Conservation (phyloP, 2,797 vertebrate species). For the Cirrhinus molitorella region DNA sequence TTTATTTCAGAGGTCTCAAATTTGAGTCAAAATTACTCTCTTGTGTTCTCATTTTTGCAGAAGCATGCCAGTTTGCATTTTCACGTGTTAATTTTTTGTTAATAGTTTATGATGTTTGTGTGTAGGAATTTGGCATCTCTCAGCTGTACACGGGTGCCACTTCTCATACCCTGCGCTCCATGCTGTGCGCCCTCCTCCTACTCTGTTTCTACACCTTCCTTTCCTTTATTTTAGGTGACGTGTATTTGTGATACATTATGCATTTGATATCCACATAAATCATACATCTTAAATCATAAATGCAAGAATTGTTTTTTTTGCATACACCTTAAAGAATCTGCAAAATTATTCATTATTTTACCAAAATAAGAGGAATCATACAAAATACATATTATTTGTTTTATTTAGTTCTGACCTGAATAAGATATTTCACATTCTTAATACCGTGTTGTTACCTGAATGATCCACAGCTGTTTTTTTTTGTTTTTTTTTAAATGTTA, state of each 20-base stretch:
- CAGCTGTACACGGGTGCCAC: slow-evolving; percentile 79
- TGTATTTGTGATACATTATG: not conserved
- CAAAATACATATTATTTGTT: too few relatives aligned
- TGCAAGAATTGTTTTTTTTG: not conserved
- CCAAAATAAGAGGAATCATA: too few relatives aligned
- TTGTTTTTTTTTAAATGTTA: too few relatives aligned
- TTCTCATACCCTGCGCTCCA: slow-evolving; percentile 80
- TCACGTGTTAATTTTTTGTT: not conserved
- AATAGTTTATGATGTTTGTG: not conserved
- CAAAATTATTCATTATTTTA: too few relatives aligned
- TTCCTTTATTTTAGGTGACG: slow-evolving; percentile 84
- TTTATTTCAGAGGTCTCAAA: not conserved
- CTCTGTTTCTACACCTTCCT: slow-evolving; percentile 89
- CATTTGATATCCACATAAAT: not conserved
- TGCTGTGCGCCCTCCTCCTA: slow-evolving; percentile 85
- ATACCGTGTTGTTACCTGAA: too few relatives aligned
- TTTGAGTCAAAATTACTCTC: not conserved
- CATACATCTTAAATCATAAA: not conserved
- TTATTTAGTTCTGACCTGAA: too few relatives aligned
- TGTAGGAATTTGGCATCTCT: slow-evolving; percentile 83
- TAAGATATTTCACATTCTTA: too few relatives aligned
- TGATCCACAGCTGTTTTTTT: too few relatives aligned
- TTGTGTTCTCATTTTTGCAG: not conserved
- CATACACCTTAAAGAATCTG: too few relatives aligned
- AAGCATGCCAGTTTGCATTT: not conserved